Conservation (phyloP, 2,113 vertebrate genomes). For the Bos taurus region DNA sequence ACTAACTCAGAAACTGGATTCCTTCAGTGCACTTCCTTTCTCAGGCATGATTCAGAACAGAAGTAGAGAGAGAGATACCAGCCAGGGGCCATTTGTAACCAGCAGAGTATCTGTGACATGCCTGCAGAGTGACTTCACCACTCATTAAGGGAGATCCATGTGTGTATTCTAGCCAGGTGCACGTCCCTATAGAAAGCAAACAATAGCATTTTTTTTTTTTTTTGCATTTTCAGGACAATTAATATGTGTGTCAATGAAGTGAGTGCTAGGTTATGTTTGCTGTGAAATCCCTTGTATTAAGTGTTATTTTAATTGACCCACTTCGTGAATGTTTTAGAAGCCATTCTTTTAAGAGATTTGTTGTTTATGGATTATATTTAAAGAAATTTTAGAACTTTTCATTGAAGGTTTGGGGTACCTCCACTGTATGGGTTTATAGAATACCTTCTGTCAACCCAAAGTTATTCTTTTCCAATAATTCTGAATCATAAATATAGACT, state of each 20-base stretch:
- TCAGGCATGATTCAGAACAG: not conserved
- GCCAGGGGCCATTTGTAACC: not conserved
- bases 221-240: not conserved
- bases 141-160: not conserved
- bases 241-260: not conserved
- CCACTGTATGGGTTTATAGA: not conserved
- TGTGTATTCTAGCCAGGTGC: not conserved
- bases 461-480: not conserved
- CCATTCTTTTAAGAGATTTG: not conserved
- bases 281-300: slow-evolving; percentile 18
- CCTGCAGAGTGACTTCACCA: not conserved
- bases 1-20: not conserved
- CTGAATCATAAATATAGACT: not conserved
- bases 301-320: not conserved
- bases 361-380: not conserved
- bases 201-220: not conserved
- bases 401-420: not conserved
- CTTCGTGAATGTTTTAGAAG: not conserved
- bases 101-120: not conserved
- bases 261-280: not conserved
- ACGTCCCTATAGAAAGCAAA: not conserved
- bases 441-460: not conserved
- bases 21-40: not conserved
- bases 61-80: not conserved
- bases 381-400: not conserved